A percentile compares a stretch with the other conserved stretches of the same genome.
Conservation (phyloP, 2,113 vertebrate species). For the Cryptoleucopteryx plumbea region DNA sequence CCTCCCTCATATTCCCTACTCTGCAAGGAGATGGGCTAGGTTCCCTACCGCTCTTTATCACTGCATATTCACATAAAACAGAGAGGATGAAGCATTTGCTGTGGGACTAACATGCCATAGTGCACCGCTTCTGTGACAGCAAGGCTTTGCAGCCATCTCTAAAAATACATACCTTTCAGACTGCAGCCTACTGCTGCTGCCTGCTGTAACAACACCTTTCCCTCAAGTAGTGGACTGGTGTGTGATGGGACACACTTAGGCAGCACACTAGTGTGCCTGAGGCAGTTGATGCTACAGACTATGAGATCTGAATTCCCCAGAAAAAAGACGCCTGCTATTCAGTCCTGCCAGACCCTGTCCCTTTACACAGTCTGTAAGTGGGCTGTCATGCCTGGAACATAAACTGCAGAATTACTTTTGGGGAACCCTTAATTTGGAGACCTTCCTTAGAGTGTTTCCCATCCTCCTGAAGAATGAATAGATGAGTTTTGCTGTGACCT, state of each 20-base stretch:
- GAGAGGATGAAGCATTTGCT: background rate
- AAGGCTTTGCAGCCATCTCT: background rate
- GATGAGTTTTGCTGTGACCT: background rate
- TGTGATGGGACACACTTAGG: background rate
- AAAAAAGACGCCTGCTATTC: background rate
- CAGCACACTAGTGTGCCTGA: accelerated
- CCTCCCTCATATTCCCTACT: accelerated
- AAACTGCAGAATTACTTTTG: background rate
- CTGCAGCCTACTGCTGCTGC: background rate
- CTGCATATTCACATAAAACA: background rate
- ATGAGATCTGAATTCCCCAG: background rate
- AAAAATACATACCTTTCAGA: background rate
- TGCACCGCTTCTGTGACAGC: background rate
- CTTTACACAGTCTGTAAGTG: no score
- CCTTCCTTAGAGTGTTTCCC: background rate
- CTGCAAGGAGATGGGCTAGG: background rate
- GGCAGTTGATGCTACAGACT: background rate
- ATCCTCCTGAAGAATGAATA: accelerated
- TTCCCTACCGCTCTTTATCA: accelerated
- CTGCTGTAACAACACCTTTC: background rate
- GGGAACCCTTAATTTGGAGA: background rate
- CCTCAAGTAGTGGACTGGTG: accelerated
- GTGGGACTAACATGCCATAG: background rate
- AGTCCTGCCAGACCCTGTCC: background rate
- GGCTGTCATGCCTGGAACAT: background rate